phyloP scores from a whole-genome alignment of 35 echinoderm and acorn worm genomes.

The Apostichopus parvimensis region DNA sequence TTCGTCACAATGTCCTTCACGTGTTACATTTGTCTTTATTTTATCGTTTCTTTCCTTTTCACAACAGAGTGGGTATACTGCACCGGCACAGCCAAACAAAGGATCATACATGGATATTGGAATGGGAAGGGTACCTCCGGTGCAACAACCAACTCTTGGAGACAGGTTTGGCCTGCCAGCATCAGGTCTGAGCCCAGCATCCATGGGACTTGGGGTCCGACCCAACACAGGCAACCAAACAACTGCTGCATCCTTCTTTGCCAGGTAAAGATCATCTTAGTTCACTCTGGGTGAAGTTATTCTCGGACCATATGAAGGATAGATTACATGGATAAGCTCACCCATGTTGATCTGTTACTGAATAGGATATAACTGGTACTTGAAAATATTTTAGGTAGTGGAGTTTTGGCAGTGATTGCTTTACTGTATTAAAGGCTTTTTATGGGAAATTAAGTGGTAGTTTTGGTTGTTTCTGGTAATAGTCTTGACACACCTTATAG shows the following conservation, averaged over 20 bases:
- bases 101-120: slow-evolving; percentile 55
- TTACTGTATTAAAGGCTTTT: too few relatives aligned
- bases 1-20: too few relatives aligned
- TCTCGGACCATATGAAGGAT: too few relatives aligned
- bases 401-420: too few relatives aligned
- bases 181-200: slow-evolving; percentile 49
- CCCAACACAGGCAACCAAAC: slow-evolving; percentile 34
- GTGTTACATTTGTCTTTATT: not conserved
- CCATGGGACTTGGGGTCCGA: slow-evolving; percentile 52
- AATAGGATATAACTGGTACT: too few relatives aligned
- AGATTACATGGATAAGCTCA: too few relatives aligned
- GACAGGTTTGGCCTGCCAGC: slow-evolving; percentile 40
- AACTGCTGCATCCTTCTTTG: slow-evolving; percentile 49
- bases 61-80: not conserved
- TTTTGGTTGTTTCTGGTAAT: too few relatives aligned
- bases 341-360: too few relatives aligned
- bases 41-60: not conserved
- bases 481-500: too few relatives aligned
- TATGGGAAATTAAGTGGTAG: too few relatives aligned
- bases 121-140: slow-evolving; percentile 35
- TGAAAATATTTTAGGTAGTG: too few relatives aligned
- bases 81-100: slow-evolving; percentile 43
- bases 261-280: not conserved
- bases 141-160: slow-evolving; percentile 30
- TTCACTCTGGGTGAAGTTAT: too few relatives aligned